These are phyloP conservation scores for Epicampocera succincta DNA, from an alignment of 2,888 invertebrate species.

Conservation along the genomic window DNA sequence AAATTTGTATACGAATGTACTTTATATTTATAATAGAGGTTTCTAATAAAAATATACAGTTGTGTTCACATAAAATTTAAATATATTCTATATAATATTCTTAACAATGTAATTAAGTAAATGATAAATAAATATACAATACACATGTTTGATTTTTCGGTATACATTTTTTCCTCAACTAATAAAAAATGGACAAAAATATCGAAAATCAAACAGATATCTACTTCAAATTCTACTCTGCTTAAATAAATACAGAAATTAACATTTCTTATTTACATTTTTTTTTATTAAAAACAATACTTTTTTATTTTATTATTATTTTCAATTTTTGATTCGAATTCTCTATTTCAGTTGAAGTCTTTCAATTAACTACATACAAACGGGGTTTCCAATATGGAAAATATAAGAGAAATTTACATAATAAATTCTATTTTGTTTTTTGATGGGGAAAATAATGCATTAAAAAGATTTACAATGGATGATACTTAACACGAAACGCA, in stretches of 20 bases:
- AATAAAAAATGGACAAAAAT: constrained; percentile 8
- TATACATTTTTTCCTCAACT: neutral
- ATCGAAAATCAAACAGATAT: constrained; percentile 3
- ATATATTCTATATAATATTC: constrained; percentile 41
- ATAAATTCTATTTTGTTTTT: constrained; percentile 38
- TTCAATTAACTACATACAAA: constrained; percentile 66
- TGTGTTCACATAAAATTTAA: constrained; percentile 25
- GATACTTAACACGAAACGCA: constrained; percentile 47
- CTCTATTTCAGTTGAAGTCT: constrained; percentile 50
- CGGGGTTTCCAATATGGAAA: constrained; percentile 71
- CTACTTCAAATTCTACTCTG: too few species aligned
- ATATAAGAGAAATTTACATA: constrained; percentile 39
- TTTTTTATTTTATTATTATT: constrained; percentile 31
- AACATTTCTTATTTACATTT: constrained; percentile 11
- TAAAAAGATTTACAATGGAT: constrained; percentile 51
- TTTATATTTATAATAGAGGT: constrained; percentile 34
- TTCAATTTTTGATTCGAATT: constrained; percentile 25
- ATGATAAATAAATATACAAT: constrained; percentile 23
- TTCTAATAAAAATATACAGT: constrained; percentile 51
- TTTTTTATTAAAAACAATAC: constrained; percentile 53
- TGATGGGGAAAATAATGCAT: constrained; percentile 49
- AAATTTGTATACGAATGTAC: constrained; percentile 8
- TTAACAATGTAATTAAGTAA: constrained; percentile 67
- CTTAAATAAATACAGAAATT: neutral
- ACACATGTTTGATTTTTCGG: constrained; percentile 15